Evolutionary conservation across 2,888 invertebrate genomes (phyloP), one percentile per base, ranked within the genome.

Genomic region (Caradrina clavipalpis): DNA sequence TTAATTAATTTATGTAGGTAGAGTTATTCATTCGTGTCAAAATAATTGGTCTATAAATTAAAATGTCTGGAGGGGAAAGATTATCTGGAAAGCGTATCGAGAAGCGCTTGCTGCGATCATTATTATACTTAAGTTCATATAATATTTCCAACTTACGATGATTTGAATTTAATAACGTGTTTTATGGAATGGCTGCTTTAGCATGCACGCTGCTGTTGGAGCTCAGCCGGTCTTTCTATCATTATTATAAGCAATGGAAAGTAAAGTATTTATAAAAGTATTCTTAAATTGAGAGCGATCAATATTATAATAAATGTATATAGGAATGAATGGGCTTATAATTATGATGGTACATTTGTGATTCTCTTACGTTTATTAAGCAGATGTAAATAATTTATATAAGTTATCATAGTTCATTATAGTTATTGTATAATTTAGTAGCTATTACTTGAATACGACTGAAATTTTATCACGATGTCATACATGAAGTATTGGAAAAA

Each of bases 341-440:
- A 87, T 82, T 81, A 84, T 86, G 88, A 87, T 82, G 91, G 90
- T 93, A 90, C 91, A 92, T 93, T 92, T 92, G 91, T 90, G 89
- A 91, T 89, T 93, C 84, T 89, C 87, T 89, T 93, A 89, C 78
- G 86, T 90, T 92, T 82, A 88, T 68, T 88, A 89, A 90, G 88
- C 91, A 83, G 87, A 86, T 95, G 95, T 95, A 95, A 93, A 95
- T 95, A 95, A 89, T 93, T 93, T 93, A 80, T 89, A 89, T 95
- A 94, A 94, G 94, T 93, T 93, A 91, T 87, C 80, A 86, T 93
- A 91, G 89, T 90, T 88, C 78, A 86, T 89, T 91, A 89, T 88
- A 85, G 88, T 88, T 86, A 88, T 86, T 84, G 78, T 87, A 88
- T 90, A 88, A 89, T 92, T 94, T 92, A 83, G 87, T 89, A 91